phyloP scores from a whole-genome alignment of 2,888 invertebrate genomes.

The Rhyacophila evoluta region DNA sequence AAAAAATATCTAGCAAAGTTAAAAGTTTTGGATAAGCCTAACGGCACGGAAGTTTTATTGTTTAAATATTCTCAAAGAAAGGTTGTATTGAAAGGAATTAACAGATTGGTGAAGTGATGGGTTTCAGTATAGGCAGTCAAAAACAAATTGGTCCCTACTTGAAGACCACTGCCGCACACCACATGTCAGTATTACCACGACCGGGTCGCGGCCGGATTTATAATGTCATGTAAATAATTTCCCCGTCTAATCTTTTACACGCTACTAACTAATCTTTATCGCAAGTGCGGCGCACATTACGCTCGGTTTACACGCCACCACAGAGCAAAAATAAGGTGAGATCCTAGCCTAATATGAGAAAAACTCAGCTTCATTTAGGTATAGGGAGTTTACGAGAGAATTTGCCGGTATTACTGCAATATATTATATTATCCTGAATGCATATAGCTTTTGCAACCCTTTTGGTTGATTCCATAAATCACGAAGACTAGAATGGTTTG shows the following conservation, averaged over 20 bases:
- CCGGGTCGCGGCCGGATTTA: constrained; percentile 44
- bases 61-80: too few species aligned
- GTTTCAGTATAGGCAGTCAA: neutral
- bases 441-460: too few species aligned
- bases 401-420: neutral
- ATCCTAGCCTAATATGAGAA: constrained; percentile 40
- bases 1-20: too few species aligned
- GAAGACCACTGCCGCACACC: neutral
- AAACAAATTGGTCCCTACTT: neutral
- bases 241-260: constrained; percentile 47
- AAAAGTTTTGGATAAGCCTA: too few species aligned
- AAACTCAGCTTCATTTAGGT: constrained; percentile 11
- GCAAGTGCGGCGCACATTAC: constrained; percentile 33
- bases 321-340: constrained; percentile 34
- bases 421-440: too few species aligned
- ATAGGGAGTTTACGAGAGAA: neutral
- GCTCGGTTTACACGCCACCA: constrained; percentile 29
- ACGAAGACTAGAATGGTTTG: too few species aligned
- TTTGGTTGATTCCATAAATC: too few species aligned
- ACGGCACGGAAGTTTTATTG: too few species aligned
- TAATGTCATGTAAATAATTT: constrained; percentile 50
- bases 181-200: constrained; percentile 16
- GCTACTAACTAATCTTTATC: constrained; percentile 50
- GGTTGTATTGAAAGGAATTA: too few species aligned
- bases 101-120: neutral